Evolutionary conservation across 2,888 invertebrate species (phyloP).

Genomic region (Hydroisotoma schaefferi): DNA sequence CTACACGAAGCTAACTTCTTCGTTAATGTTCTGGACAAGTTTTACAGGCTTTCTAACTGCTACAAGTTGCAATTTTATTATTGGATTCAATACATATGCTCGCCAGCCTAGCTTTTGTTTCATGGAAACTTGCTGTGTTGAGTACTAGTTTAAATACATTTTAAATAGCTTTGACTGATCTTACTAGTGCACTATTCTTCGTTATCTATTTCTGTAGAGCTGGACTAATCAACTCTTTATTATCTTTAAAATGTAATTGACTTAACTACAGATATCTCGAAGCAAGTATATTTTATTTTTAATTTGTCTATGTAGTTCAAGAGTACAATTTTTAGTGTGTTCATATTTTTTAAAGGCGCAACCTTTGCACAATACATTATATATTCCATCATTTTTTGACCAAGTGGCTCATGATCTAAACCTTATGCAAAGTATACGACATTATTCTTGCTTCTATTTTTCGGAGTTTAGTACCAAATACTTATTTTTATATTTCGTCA

Average conservation of each 20-base stretch:
- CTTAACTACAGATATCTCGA: no score
- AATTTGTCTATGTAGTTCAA: no score
- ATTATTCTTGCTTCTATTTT: neutral
- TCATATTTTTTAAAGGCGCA: no score
- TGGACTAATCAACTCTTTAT: no score
- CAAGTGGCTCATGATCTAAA: neutral
- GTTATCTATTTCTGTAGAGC: no score
- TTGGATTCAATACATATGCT: conserved; percentile 7
- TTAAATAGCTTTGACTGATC: no score
- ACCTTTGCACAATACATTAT: neutral
- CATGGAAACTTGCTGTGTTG: conserved; percentile 14
- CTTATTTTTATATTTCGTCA: neutral
- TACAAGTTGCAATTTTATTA: conserved; percentile 15
- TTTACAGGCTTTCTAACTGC: conserved; percentile 2
- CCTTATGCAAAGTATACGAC: neutral
- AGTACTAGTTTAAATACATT: conserved; percentile 5
- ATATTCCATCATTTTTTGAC: neutral
- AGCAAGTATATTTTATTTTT: no score
- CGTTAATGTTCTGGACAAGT: conserved; percentile 8
- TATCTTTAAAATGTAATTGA: no score
- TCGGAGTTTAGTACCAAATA: neutral
- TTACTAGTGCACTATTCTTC: neutral
- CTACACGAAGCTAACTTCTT: neutral
- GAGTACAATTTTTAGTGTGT: no score
- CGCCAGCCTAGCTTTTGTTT: conserved; percentile 4